phyloP scores from a whole-genome alignment of 1,140 invertebrate species.

The Drosophila santomea region DNA sequence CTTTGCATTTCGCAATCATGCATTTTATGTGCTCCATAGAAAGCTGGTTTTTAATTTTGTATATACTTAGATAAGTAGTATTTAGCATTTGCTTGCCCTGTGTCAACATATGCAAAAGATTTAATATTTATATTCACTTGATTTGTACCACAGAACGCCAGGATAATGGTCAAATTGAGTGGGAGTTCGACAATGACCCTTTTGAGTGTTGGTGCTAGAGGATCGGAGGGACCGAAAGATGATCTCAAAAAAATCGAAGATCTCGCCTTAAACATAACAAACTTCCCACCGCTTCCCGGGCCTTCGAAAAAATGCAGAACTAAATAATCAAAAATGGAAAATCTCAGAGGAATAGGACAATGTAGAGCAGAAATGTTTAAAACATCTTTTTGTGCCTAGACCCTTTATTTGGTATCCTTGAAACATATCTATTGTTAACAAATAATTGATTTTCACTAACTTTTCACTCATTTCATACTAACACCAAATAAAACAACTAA shows the following conservation, averaged over 20 bases:
- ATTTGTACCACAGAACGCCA: background rate
- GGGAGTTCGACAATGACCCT: background rate
- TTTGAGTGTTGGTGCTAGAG: background rate
- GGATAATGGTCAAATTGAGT: background rate
- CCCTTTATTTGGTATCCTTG: too few species aligned
- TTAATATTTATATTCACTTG: too few species aligned
- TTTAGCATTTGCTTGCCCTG: too few species aligned
- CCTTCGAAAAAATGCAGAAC: background rate
- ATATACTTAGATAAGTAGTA: background rate
- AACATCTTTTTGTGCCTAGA: too few species aligned
- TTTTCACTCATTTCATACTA: too few species aligned
- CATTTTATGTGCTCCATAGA: too few species aligned
- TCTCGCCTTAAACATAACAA: background rate
- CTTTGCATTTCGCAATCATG: too few species aligned
- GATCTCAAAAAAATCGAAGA: background rate
- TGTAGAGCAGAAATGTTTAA: too few species aligned
- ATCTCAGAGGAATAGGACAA: background rate
- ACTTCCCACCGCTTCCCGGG: slow-evolving; percentile 1
- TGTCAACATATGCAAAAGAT: too few species aligned
- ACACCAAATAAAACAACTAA: too few species aligned
- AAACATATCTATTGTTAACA: too few species aligned
- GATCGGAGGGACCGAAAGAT: background rate
- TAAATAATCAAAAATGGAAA: background rate
- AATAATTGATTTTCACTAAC: too few species aligned
- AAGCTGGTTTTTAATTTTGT: background rate